Evolutionary conservation across 2,797 vertebrate species (phyloP).

Genomic region (Danio aesculapii): DNA sequence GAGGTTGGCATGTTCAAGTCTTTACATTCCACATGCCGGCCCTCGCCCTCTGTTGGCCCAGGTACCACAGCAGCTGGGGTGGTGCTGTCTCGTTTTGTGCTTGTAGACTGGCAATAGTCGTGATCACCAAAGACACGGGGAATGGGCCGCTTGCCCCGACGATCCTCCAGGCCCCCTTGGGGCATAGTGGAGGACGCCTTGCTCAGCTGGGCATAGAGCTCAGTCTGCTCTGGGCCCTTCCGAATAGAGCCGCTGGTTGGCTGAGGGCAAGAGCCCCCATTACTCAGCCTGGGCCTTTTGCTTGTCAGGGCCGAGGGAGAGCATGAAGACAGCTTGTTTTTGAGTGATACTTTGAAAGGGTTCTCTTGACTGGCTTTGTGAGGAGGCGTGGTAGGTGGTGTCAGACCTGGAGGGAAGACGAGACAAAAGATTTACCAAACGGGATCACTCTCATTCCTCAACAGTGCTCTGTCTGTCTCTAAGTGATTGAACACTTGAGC

Average conservation of each 20-base stretch:
- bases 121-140: slow-evolving; percentile 94
- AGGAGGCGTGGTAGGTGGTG: slow-evolving; percentile 99
- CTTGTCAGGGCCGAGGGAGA: slow-evolving; percentile 89
- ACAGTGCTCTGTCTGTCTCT: slow-evolving; percentile 69
- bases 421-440: slow-evolving; percentile 45
- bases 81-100: slow-evolving; percentile 85
- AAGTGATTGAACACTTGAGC: slow-evolving; percentile 63
- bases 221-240: slow-evolving; percentile 93
- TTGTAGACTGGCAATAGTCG: slow-evolving; percentile 96
- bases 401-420: slow-evolving; percentile 87
- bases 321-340: slow-evolving; percentile 95
- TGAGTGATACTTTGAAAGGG: slow-evolving; percentile 97
- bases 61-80: slow-evolving; percentile 68
- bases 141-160: slow-evolving; percentile 85
- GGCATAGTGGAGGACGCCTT: slow-evolving; percentile 86
- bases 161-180: slow-evolving; percentile 83
- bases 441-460: slow-evolving; percentile 27
- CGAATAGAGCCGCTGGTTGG: slow-evolving; percentile 84
- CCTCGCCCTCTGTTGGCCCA: slow-evolving; percentile 86
- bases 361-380: slow-evolving; percentile 99
- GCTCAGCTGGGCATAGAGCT: slow-evolving; percentile 94
- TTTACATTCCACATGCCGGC: slow-evolving; percentile 88
- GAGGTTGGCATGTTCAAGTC: slow-evolving; percentile 83
- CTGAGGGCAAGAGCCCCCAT: slow-evolving; percentile 82
- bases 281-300: slow-evolving; percentile 92